phyloP scores from a whole-genome alignment of 2,888 invertebrate species.

The Morinoia aosen region DNA sequence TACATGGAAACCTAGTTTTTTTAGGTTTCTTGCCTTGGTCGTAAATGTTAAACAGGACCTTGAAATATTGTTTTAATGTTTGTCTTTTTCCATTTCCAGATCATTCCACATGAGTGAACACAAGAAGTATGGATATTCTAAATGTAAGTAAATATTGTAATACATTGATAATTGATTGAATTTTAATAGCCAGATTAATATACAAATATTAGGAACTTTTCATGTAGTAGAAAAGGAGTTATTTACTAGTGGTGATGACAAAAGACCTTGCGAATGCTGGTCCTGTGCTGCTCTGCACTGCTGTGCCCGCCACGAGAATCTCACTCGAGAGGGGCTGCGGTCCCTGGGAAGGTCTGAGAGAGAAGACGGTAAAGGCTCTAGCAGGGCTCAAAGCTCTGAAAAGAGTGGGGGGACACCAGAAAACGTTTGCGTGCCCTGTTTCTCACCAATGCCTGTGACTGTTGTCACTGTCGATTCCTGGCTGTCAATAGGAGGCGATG shows the following conservation, averaged over 20 bases:
- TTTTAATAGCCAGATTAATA: too few relatives aligned
- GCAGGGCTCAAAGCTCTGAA: slow-evolving; percentile 37
- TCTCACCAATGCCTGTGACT: slow-evolving; percentile 5
- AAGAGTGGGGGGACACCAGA: slow-evolving; percentile 48
- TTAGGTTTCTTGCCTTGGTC: too few relatives aligned
- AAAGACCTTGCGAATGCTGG: slow-evolving; percentile 28
- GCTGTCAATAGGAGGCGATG: background rate
- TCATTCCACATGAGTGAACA: too few relatives aligned
- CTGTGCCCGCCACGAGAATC: slow-evolving; percentile 20
- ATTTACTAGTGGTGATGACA: slow-evolving; percentile 26
- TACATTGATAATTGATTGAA: too few relatives aligned
- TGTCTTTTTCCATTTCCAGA: too few relatives aligned
- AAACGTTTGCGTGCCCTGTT: slow-evolving; percentile 41
- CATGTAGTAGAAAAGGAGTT: background rate
- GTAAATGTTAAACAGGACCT: too few relatives aligned
- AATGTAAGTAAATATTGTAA: too few relatives aligned
- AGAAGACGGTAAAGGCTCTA: slow-evolving; percentile 32
- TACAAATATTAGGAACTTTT: too few relatives aligned
- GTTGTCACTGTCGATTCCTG: slow-evolving; percentile 21
- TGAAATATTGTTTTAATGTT: too few relatives aligned
- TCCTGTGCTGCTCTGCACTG: background rate
- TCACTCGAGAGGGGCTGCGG: slow-evolving; percentile 43
- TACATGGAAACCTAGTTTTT: too few relatives aligned
- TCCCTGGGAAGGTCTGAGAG: slow-evolving; percentile 52
- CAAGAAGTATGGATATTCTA: too few relatives aligned